Conservation (phyloP, 2,888 invertebrate species). For the Augochlorella aurata region DNA sequence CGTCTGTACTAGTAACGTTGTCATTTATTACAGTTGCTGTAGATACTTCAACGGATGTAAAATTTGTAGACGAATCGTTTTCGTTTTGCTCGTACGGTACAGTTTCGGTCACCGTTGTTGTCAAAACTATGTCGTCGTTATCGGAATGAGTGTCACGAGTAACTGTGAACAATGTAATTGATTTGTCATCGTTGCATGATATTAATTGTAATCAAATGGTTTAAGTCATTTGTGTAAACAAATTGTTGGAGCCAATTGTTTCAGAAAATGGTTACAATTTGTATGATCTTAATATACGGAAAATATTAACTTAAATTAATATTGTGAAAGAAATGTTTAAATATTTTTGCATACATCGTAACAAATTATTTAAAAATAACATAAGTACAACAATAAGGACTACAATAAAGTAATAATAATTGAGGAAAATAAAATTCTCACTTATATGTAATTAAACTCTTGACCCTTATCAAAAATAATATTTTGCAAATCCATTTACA, state of each 20-base stretch:
- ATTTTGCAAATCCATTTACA: too few species aligned
- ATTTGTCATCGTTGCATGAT: not conserved
- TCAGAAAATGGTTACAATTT: not conserved
- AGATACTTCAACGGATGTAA: not conserved
- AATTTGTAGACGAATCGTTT: not conserved
- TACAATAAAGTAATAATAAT: too few species aligned
- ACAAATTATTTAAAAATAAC: too few species aligned
- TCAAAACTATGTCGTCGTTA: not conserved
- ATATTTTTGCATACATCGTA: not conserved
- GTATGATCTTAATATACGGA: not conserved
- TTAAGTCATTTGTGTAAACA: not conserved
- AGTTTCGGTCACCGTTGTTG: constrained; percentile 23
- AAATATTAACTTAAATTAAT: not conserved
- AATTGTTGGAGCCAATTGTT: not conserved
- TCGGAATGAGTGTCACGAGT: not conserved
- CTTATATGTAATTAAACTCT: too few species aligned
- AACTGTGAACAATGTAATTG: not conserved
- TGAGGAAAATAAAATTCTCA: too few species aligned
- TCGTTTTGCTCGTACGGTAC: not conserved
- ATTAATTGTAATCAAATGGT: not conserved
- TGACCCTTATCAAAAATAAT: too few species aligned
- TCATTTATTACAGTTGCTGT: not conserved
- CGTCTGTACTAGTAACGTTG: not conserved
- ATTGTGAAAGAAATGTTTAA: not conserved
- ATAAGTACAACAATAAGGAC: too few species aligned